These are phyloP conservation scores for Diorhabda elongata DNA, from an alignment of 1,140 invertebrate species.

Conservation along the genomic window DNA sequence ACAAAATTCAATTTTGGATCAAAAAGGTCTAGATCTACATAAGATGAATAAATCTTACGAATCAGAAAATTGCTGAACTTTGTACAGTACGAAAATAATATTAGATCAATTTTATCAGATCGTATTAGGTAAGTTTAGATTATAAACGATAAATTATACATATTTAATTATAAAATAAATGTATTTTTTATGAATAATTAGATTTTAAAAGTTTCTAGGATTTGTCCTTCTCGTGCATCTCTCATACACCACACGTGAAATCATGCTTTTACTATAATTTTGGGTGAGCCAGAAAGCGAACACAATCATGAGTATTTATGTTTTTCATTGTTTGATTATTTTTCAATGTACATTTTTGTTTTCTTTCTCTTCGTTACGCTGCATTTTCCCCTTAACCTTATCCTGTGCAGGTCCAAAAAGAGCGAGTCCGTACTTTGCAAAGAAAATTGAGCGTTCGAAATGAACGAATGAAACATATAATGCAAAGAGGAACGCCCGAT, in stretches of 20 bases:
- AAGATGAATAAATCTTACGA: too few relatives aligned
- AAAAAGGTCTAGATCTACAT: too few relatives aligned
- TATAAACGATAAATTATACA: too few relatives aligned
- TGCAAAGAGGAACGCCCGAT: constrained; percentile 79
- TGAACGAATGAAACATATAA: constrained; percentile 80
- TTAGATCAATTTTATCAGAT: too few relatives aligned
- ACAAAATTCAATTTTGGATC: too few relatives aligned
- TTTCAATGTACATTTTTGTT: constrained; percentile 50
- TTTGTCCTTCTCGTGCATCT: not conserved
- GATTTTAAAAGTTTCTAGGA: too few relatives aligned
- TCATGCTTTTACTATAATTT: constrained; percentile 25
- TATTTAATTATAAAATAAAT: too few relatives aligned
- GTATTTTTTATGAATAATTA: too few relatives aligned
- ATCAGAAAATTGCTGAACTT: too few relatives aligned
- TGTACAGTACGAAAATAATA: too few relatives aligned
- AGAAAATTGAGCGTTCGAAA: constrained; percentile 81
- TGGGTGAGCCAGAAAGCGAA: constrained; percentile 40
- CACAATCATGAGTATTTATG: constrained; percentile 34
- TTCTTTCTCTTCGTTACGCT: constrained; percentile 58
- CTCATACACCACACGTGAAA: not conserved
- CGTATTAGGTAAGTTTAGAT: too few relatives aligned
- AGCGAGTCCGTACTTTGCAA: constrained; percentile 78
- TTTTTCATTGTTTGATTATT: constrained; percentile 36
- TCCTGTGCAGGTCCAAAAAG: constrained; percentile 68
- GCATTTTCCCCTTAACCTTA: constrained; percentile 49